Percentiles rank a stretch among this genome's conserved stretches.
phyloP scores from a whole-genome alignment of 2,797 vertebrate species.

The Alca torda region DNA sequence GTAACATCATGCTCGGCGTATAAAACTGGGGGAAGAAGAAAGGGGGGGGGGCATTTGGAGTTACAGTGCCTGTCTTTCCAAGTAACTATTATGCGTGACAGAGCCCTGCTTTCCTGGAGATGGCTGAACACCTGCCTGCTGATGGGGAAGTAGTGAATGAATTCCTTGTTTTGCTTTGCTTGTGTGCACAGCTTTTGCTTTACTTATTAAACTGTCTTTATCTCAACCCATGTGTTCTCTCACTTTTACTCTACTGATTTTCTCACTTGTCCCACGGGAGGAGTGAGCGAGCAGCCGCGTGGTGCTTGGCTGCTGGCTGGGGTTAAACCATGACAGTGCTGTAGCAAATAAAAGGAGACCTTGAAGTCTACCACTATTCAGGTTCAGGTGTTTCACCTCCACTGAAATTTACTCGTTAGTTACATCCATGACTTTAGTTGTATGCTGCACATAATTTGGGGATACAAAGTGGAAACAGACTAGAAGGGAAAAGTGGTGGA shows the following conservation, averaged over 20 bases:
- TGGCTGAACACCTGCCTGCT: background rate
- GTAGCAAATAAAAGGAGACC: background rate
- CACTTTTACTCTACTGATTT: background rate
- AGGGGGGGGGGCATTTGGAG: background rate
- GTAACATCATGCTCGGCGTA: background rate
- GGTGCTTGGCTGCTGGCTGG: background rate
- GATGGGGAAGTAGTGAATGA: background rate
- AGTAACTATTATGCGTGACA: background rate
- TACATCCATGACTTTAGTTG: background rate
- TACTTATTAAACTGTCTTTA: background rate
- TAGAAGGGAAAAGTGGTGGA: background rate
- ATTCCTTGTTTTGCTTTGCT: background rate
- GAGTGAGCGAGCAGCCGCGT: background rate
- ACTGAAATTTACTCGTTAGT: background rate
- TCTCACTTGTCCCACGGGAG: background rate
- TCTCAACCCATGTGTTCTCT: background rate
- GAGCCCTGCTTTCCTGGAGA: background rate
- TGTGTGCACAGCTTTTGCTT: background rate
- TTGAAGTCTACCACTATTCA: background rate
- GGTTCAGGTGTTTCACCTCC: background rate
- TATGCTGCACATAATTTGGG: background rate
- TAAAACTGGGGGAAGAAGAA: background rate
- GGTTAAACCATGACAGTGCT: background rate
- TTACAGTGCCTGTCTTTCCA: background rate
- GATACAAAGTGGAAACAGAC: background rate